phyloP scores from a whole-genome alignment of 2,888 invertebrate species.

The Sisyra terminalis region DNA sequence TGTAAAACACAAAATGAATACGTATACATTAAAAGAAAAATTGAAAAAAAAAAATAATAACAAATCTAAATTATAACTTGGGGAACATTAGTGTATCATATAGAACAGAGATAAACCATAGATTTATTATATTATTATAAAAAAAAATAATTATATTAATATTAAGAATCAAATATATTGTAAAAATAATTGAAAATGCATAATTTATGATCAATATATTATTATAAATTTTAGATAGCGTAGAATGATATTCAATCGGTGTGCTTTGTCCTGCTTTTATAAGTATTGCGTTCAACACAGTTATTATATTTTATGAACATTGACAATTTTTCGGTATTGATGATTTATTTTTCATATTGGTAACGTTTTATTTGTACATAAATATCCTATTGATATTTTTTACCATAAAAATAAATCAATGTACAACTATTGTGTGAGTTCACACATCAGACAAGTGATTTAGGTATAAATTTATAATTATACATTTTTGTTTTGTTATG shows the following conservation, averaged over 20 bases:
- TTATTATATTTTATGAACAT: too few relatives aligned
- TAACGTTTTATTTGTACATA: too few relatives aligned
- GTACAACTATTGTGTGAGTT: too few relatives aligned
- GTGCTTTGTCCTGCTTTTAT: slow-evolving; percentile 3
- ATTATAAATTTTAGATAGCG: slow-evolving; percentile 3
- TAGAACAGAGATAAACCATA: slow-evolving; percentile 2
- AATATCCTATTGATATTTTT: too few relatives aligned
- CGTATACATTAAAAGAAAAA: not conserved
- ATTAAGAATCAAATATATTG: slow-evolving; percentile 4
- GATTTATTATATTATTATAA: slow-evolving; percentile 1
- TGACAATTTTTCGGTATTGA: too few relatives aligned
- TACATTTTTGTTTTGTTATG: too few relatives aligned
- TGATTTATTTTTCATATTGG: too few relatives aligned
- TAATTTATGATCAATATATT: not conserved
- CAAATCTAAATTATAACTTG: slow-evolving; percentile 1
- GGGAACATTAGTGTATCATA: slow-evolving; percentile 4
- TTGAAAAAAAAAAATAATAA: not conserved
- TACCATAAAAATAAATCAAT: too few relatives aligned
- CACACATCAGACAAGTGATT: too few relatives aligned
- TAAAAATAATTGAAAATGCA: not conserved
- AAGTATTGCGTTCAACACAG: too few relatives aligned
- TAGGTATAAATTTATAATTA: too few relatives aligned
- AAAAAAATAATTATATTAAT: slow-evolving; percentile 1
- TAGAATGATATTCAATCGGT: slow-evolving; percentile 3
- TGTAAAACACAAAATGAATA: too few relatives aligned